Conservation (phyloP, 2,888 invertebrate genomes). For the Teleogryllus oceanicus region DNA sequence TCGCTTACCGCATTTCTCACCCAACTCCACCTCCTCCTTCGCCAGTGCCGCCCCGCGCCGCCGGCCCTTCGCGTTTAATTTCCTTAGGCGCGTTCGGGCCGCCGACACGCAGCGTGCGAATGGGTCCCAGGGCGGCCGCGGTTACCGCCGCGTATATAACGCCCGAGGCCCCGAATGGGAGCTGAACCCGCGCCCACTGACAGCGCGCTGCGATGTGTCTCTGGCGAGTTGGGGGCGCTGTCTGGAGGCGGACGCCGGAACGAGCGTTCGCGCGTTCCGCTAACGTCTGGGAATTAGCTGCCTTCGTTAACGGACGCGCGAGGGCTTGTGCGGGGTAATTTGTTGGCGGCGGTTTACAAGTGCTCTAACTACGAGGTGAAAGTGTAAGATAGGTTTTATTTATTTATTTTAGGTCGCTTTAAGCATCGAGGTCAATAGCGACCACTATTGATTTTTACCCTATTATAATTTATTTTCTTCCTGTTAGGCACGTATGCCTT, state of each 20-base stretch:
- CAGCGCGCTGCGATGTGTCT: neutral
- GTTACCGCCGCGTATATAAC: neutral
- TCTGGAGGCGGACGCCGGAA: neutral
- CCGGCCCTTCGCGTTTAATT: neutral
- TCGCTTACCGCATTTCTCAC: too few species aligned
- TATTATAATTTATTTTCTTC: too few species aligned
- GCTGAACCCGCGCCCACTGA: neutral
- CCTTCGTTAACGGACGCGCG: too few species aligned
- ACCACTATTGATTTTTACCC: too few species aligned
- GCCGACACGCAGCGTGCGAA: neutral
- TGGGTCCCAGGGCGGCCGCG: neutral
- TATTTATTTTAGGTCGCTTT: too few species aligned
- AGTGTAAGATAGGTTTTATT: too few species aligned
- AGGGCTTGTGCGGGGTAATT: too few species aligned
- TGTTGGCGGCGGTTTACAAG: too few species aligned
- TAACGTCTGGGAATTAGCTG: neutral
- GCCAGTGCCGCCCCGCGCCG: neutral
- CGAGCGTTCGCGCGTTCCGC: neutral
- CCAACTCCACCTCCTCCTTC: too few species aligned
- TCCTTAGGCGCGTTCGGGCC: neutral
- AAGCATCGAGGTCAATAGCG: too few species aligned
- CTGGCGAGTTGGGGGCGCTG: neutral
- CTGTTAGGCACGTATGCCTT: too few species aligned
- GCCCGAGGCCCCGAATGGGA: neutral
- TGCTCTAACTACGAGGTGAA: too few species aligned